Conservation (phyloP, 2,888 invertebrate genomes). For the Cantharis lateralis region DNA sequence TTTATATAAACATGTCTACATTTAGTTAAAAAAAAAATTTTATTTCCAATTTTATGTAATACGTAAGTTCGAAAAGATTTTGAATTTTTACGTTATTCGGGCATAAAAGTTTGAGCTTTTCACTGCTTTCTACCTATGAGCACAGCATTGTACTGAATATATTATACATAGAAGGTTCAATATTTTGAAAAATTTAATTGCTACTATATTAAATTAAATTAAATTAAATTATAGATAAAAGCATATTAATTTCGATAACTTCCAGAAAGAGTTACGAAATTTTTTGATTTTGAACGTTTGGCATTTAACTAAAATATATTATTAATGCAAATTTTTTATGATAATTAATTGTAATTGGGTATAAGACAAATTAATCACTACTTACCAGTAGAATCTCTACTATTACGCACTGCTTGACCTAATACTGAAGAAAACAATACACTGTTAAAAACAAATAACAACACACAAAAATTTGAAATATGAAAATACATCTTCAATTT, state of each 20-base stretch:
- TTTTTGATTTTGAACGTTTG: background rate
- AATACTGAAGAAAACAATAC: background rate
- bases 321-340: background rate
- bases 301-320: background rate
- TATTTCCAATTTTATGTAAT: background rate
- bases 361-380: background rate
- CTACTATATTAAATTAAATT: too few species aligned
- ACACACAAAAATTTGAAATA: constrained; percentile 19
- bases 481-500: constrained; percentile 13
- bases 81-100: background rate
- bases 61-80: background rate
- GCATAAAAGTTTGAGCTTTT: background rate
- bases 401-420: constrained; percentile 25
- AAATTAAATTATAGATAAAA: too few species aligned
- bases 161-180: background rate
- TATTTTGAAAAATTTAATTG: background rate
- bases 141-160: background rate
- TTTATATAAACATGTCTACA: too few species aligned
- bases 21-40: too few species aligned
- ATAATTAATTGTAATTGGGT: background rate
- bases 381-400: constrained; percentile 28
- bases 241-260: background rate
- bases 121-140: too few species aligned
- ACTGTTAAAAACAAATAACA: constrained; percentile 12
- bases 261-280: background rate